A percentile compares a stretch with the other conserved stretches of the same genome.
Conservation (phyloP, 2,797 vertebrate genomes). For the Anguilla pacifica region DNA sequence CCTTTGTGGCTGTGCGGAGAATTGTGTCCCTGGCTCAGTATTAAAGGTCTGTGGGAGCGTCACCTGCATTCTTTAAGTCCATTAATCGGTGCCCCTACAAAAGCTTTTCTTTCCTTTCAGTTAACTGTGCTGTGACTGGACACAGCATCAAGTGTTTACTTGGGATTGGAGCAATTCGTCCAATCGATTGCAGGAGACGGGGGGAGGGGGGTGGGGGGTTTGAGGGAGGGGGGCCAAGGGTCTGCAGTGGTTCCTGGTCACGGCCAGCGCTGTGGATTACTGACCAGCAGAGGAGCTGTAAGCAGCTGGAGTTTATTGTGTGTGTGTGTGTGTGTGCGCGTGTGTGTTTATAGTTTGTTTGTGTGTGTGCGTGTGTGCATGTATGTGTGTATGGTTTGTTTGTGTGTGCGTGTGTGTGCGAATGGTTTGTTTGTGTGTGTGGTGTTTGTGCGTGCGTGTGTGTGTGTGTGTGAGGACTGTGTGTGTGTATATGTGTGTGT, state of each 20-base stretch:
- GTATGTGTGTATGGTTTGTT: neutral
- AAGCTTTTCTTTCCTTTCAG: conserved; percentile 44
- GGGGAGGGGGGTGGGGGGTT: neutral
- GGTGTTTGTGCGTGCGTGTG: no score
- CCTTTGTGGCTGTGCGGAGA: neutral
- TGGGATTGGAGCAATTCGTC: conserved; percentile 33
- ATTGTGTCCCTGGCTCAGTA: neutral
- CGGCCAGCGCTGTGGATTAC: conserved; percentile 35
- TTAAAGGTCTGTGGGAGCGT: neutral
- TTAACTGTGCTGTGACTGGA: conserved; percentile 49
- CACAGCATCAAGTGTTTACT: conserved; percentile 51
- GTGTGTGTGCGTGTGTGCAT: neutral
- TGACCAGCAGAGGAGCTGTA: neutral
- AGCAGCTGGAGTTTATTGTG: neutral
- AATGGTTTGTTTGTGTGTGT: neutral
- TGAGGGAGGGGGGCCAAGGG: conserved; percentile 1
- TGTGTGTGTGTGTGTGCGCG: neutral
- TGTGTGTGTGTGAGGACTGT: no score
- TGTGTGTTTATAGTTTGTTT: conserved; percentile 13
- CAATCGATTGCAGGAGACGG: conserved; percentile 41
- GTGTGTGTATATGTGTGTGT: no score
- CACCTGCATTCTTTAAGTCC: conserved; percentile 48
- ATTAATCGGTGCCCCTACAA: conserved; percentile 46
- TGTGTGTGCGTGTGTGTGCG: neutral
- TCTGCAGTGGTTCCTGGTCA: conserved; percentile 19